Conservation (phyloP, 2,888 invertebrate genomes). For the Brachypterus glaber region DNA sequence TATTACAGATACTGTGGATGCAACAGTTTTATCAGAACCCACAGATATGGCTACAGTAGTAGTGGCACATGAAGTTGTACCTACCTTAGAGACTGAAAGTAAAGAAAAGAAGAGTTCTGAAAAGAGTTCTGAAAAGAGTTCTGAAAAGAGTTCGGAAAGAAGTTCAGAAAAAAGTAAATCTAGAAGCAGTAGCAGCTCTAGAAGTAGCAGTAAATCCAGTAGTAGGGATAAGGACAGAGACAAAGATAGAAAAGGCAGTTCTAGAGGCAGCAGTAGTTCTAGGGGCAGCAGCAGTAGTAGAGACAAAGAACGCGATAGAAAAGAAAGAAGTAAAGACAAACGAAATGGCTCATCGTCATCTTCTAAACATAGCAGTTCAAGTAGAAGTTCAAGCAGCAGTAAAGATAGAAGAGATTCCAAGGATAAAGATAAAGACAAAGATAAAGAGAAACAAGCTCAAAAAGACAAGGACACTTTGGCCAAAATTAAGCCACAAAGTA, state of each 20-base stretch:
- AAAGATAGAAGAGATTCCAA: constrained; percentile 37
- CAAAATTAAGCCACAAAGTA: constrained; percentile 55
- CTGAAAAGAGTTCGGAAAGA: constrained; percentile 18
- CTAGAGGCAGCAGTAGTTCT: constrained; percentile 28
- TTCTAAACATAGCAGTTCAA: constrained; percentile 20
- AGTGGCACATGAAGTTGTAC: too few relatives aligned
- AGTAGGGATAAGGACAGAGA: constrained; percentile 30
- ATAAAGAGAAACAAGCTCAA: constrained; percentile 49
- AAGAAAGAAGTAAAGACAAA: constrained; percentile 28
- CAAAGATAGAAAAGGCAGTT: constrained; percentile 32
- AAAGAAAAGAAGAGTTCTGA: too few relatives aligned
- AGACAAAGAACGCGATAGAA: constrained; percentile 24
- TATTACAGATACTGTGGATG: constrained; percentile 30
- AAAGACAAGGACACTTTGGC: constrained; percentile 60
- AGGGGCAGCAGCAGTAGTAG: constrained; percentile 34
- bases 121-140: constrained; percentile 17
- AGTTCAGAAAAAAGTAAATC: constrained; percentile 18
- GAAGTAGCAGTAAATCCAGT: constrained; percentile 28
- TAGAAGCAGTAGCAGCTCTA: constrained; percentile 26
- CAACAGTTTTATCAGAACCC: too few relatives aligned
- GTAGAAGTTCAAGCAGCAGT: constrained; percentile 28
- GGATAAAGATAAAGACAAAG: constrained; percentile 38
- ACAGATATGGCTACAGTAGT: too few relatives aligned
- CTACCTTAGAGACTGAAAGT: too few relatives aligned
- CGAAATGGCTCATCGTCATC: constrained; percentile 22